These are phyloP conservation scores for Halcyon senegalensis DNA, from an alignment of 2,113 vertebrate genomes.

Conservation along the genomic window DNA sequence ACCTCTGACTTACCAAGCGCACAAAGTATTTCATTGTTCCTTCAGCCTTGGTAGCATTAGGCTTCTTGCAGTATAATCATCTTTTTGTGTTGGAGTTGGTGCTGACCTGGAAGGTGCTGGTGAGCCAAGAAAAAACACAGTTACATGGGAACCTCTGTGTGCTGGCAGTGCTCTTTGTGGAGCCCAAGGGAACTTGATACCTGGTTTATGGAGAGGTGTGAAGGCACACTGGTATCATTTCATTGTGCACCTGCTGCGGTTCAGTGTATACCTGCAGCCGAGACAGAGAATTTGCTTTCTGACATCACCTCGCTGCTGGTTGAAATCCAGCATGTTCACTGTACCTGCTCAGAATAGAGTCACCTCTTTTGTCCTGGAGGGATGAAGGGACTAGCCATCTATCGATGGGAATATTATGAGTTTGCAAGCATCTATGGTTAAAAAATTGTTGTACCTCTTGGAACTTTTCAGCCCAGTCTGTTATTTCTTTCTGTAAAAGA, in stretches of 20 bases:
- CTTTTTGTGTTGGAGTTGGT: not conserved
- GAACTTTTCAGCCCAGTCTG: not conserved
- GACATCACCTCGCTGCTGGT: not conserved
- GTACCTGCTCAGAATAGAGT: not conserved
- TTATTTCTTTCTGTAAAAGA: not conserved
- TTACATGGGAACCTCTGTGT: fast-evolving
- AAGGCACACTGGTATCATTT: not conserved
- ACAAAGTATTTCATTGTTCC: fast-evolving
- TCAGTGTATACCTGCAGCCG: not conserved
- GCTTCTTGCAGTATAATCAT: not conserved
- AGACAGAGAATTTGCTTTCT: not conserved
- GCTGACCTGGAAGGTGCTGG: not conserved
- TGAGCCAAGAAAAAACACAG: not conserved
- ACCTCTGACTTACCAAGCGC: fast-evolving
- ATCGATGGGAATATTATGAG: not conserved
- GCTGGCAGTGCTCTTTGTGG: not conserved
- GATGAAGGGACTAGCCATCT: not conserved
- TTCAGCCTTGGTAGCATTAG: not conserved
- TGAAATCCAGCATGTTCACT: not conserved
- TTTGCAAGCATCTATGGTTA: not conserved
- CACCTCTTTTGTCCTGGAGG: not conserved
- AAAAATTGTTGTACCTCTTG: not conserved
- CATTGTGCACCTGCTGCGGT: not conserved
- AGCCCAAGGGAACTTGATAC: not conserved
- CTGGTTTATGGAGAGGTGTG: not conserved